Base-by-base conservation (phyloP, 92 coral and sea anemone genomes). In the Palythoa grandis region DNA sequence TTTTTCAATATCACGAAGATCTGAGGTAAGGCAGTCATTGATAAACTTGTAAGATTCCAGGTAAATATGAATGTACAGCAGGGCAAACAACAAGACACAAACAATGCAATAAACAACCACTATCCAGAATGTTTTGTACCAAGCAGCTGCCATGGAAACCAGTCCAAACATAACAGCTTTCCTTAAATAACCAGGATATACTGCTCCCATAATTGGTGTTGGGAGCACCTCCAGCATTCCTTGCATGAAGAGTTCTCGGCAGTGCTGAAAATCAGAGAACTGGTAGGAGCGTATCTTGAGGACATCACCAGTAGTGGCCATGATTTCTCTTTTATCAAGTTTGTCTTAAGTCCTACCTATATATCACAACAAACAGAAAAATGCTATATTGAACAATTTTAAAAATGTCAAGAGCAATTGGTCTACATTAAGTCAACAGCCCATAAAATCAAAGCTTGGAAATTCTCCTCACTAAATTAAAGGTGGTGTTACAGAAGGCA, bases 231-330 rank as follows among this genome's bases (percentile, higher is more conserved):
- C 92, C 14, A 70, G n/a, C 93, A 94, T 90, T 69, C 93, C 97
- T 77, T 88, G 93, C 3, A 88, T 86, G 74, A 92, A 94, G 79
- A 94, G 84, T 25, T 94, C 95, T 37, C 92, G 82, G 85, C 97
- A 94, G 67, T 20, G 24, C 15, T 80, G 24, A 63, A 65, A 90
- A 76, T 94, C 97, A 3, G 85, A 65, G 48, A 56, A 58, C 69
- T 92, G 76, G 72, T 92, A 94, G 22, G 93, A 77, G 19, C 97
- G 93, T 14, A 94, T 89, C 52, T 72, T 83, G 35, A 91, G 77
- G 48, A 5, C 63, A 7, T 52, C 47, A 69, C 47, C 37, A 69
- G 74, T 0, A 19, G 25, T 63, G 7, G 69, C 69, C 69, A 63
- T 63, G 69, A 8, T 63, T 19, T 63, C 69, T 43, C 9, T 63